Conservation (phyloP, 1,140 invertebrate species). For the Orius insidiosus region DNA sequence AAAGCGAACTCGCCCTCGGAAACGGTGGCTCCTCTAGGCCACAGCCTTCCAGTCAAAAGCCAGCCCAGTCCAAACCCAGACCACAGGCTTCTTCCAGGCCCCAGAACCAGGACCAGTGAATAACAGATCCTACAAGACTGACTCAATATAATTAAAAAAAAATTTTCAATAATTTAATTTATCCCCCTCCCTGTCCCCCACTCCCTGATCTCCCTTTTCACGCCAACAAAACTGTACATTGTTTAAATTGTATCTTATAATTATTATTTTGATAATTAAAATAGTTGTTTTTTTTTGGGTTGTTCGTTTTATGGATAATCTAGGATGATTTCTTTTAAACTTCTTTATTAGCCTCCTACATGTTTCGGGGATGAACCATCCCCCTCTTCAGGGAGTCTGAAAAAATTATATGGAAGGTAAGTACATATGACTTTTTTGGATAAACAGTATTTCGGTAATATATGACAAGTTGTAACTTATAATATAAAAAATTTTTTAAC, state of each 20-base stretch:
- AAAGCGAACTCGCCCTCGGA: conserved; percentile 70
- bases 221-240: neutral
- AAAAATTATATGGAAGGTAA: too few species aligned
- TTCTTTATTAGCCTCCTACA: too few species aligned
- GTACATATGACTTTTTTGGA: too few species aligned
- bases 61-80: conserved; percentile 2
- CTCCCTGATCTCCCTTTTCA: neutral
- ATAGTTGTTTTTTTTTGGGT: conserved; percentile 3
- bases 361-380: too few species aligned
- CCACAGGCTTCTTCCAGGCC: conserved; percentile 26
- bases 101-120: neutral
- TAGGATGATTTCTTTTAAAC: too few species aligned
- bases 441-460: too few species aligned
- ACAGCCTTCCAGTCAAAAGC: neutral
- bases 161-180: neutral
- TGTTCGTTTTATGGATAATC: too few species aligned
- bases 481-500: too few species aligned
- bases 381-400: too few species aligned
- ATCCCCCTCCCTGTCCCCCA: conserved; percentile 2
- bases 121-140: neutral
- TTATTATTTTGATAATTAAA: conserved; percentile 7
- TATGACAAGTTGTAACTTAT: too few species aligned
- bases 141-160: neutral
- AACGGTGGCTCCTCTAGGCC: conserved; percentile 41
- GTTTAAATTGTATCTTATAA: neutral